phyloP scores from a whole-genome alignment of 2,888 invertebrate genomes.

The Germaria angustata region DNA sequence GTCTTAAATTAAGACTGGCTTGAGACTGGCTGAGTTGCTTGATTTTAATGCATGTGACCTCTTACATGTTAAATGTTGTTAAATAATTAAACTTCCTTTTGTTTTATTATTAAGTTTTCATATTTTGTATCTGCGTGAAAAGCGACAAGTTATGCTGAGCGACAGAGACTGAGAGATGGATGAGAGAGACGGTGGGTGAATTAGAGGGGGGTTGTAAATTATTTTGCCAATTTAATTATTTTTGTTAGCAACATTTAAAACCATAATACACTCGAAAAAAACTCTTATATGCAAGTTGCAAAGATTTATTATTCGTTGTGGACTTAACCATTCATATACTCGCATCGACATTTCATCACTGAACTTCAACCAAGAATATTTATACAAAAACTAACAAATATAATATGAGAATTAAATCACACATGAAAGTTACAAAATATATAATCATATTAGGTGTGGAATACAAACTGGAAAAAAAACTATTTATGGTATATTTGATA shows the following conservation, averaged over 20 bases:
- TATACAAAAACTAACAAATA: too few species aligned
- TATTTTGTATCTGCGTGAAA: conserved; percentile 28
- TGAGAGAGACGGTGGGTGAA: not conserved
- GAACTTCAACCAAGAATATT: too few species aligned
- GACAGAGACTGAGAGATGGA: not conserved
- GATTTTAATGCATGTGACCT: conserved; percentile 58
- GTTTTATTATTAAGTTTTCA: conserved; percentile 26
- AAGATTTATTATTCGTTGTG: too few species aligned
- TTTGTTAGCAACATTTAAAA: conserved; percentile 3
- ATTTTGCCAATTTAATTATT: conserved; percentile 52
- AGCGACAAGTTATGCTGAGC: not conserved
- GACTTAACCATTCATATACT: too few species aligned
- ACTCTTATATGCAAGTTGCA: too few species aligned
- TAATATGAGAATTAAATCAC: too few species aligned
- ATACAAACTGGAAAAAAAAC: too few species aligned
- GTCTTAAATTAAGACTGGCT: conserved; percentile 38
- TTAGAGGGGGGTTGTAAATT: not conserved
- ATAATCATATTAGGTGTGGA: too few species aligned
- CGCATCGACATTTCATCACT: too few species aligned
- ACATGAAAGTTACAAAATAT: too few species aligned
- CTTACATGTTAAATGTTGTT: conserved; percentile 58
- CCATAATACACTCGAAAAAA: not conserved
- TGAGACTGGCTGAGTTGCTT: conserved; percentile 21
- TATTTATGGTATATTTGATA: too few species aligned
- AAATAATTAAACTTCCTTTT: conserved; percentile 59